Evolutionary conservation across 35 echinoderm and acorn worm species (phyloP).

Genomic region (Chiridota heheva): DNA sequence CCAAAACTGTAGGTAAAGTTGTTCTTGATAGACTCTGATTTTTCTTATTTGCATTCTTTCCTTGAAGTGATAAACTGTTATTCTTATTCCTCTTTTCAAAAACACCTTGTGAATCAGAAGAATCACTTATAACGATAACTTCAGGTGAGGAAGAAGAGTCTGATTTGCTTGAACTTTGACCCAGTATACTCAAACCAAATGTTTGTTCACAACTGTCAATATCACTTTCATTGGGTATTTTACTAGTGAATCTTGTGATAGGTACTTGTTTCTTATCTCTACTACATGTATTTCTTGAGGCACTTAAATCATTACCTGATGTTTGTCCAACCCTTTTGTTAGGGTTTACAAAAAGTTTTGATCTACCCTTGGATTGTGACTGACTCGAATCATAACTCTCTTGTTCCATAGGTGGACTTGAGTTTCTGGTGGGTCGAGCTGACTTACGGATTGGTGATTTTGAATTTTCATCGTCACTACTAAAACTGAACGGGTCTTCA

Average conservation of each 20-base stretch:
- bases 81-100: conserved; percentile 2
- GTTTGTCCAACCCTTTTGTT: no score
- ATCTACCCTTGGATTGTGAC: neutral
- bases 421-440: conserved; percentile 2
- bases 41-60: no score
- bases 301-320: conserved; percentile 19
- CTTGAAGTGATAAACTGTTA: neutral
- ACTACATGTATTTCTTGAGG: conserved; percentile 20
- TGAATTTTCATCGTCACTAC: conserved; percentile 10
- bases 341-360: no score
- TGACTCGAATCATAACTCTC: neutral
- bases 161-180: neutral
- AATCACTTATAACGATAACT: neutral
- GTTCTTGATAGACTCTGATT: no score
- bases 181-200: neutral
- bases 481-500: conserved; percentile 39
- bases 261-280: conserved; percentile 15
- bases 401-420: neutral
- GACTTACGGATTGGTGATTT: conserved; percentile 37
- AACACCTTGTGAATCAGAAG: conserved; percentile 16
- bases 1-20: no score
- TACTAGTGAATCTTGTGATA: conserved; percentile 23
- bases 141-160: conserved; percentile 18
- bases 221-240: conserved; percentile 6
- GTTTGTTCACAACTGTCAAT: neutral